A percentile compares a stretch with the other conserved stretches of the same genome.
These are phyloP conservation scores for Cryptocheilus praepositus DNA, from an alignment of 2,888 invertebrate species.

Conservation along the genomic window DNA sequence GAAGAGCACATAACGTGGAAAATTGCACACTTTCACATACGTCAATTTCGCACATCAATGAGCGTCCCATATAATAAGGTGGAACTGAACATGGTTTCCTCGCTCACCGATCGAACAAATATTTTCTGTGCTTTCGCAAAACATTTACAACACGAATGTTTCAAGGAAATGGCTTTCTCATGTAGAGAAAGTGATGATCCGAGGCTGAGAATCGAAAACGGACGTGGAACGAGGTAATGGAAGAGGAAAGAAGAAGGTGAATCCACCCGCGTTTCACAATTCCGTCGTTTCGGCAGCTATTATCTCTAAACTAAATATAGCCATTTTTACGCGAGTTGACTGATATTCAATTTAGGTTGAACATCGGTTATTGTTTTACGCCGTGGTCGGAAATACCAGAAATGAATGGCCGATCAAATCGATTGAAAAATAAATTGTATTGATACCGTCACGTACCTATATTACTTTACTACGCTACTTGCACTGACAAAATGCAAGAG, in stretches of 20 bases:
- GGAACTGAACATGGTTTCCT: too few species aligned
- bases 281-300: background rate
- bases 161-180: constrained; percentile 44
- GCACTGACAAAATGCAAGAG: too few species aligned
- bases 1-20: background rate
- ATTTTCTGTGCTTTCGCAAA: too few species aligned
- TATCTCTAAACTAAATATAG: constrained; percentile 23
- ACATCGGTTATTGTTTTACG: too few species aligned
- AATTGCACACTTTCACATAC: constrained; percentile 2
- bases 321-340: too few species aligned
- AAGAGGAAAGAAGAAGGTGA: constrained; percentile 10
- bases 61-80: too few species aligned
- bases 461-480: too few species aligned
- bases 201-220: background rate
- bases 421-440: background rate
- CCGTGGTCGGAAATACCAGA: too few species aligned
- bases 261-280: constrained; percentile 18
- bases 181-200: constrained; percentile 47
- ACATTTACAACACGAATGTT: constrained; percentile 20
- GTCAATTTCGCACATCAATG: constrained; percentile 1
- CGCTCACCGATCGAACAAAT: too few species aligned
- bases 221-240: background rate
- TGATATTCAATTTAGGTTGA: too few species aligned
- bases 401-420: too few species aligned
- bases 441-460: too few species aligned